Evolutionary conservation across 2,113 vertebrate genomes (phyloP), one percentile per base, ranked within the genome.

Genomic region (Phainopepla nitens): DNA sequence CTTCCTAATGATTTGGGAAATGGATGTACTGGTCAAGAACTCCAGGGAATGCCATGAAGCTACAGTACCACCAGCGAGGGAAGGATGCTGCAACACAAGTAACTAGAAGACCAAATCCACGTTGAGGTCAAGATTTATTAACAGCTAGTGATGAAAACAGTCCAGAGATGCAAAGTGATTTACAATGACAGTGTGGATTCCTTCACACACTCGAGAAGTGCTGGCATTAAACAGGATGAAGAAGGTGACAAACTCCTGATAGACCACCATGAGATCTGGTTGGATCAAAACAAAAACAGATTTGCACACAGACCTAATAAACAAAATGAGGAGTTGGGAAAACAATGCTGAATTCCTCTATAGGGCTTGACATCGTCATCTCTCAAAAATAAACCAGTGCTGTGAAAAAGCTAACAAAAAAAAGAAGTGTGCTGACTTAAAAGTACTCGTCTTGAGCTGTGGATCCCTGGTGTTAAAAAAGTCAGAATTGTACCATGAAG

Each of bases 401-500:
- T 61, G 54, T 81, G 64, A 64, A 54, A 81, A 77, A 87, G 15
- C 12, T 36, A 78, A 39, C 9, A 1, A 75, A 27, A 81, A 51
- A n/a, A 77, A 60, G 21, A 44, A 53, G 16, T 35, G 35, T 10
- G 44, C 23, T 75, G 39, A 58, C 42, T 53, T 61, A 39, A 76
- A 0, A 4, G 35, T 20, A 56, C 4, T 50, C 13, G 1, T 57
- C 24, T 28, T 49, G 24, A 93, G 29, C n/a, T 47, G 64, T 31
- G 23, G 11, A 64, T 19, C 57, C 36, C 77, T 75, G 47, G 39
- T 25, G 25, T 41, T 51, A 45, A 76, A 85, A 89, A 72, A 56
- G 23, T 19, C 2, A 4, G 11, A 58, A 60, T 0, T 44, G 9
- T 11, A 68, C 27, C 25, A 18, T 3, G 13, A 35, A 77, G 29